Evolutionary conservation across 2,888 invertebrate genomes (phyloP), one percentile per base, ranked within the genome.

Genomic region (Marronus borbonicus): DNA sequence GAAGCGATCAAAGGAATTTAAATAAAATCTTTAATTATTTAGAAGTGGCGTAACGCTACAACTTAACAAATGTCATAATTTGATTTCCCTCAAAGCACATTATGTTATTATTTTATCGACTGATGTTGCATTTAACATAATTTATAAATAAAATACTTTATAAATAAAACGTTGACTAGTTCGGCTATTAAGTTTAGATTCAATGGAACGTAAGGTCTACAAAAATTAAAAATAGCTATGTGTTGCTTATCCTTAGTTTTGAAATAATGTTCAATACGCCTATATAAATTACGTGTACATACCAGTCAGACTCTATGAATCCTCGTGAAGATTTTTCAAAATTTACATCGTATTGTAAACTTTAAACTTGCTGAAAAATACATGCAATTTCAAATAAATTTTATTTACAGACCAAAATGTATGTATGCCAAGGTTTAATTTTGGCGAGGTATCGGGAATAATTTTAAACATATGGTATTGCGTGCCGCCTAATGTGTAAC

Each of bases 381-480:
- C 12, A n/a, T 24, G 62, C 12, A 62, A 31, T 62, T 62, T 31
- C 20, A 31, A 62, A 62, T 14, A 28, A 31, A 62, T 62, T 62
- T 24, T 28, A 24, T 24, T 55, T 44, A 20, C 20, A 31, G 62
- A 12, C 62, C 7, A 62, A 62, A 62, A 62, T 62, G 55, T 55
- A 62, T 31, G 24, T 28, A 62, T 62, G 62, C 28, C 62, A 62
- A 62, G 62, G 62, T 62, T 55, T 62, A 62, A 62, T 62, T 62
- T 31, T 62, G 62, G 62, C 62, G 24, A 62, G 12, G 62, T 12
- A 62, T 62, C 28, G 28, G 62, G 10, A 20, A 55, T 20, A 55
- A 55, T 55, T 55, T 55, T 55, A 17, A 55, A 55, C 55, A 55
- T 55, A 20, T 12, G 52, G 14, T 14, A 52, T 3, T 52, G 17